Evolutionary conservation across 2,797 vertebrate species (phyloP).

Genomic region (Paedocypris micromegethes): DNA sequence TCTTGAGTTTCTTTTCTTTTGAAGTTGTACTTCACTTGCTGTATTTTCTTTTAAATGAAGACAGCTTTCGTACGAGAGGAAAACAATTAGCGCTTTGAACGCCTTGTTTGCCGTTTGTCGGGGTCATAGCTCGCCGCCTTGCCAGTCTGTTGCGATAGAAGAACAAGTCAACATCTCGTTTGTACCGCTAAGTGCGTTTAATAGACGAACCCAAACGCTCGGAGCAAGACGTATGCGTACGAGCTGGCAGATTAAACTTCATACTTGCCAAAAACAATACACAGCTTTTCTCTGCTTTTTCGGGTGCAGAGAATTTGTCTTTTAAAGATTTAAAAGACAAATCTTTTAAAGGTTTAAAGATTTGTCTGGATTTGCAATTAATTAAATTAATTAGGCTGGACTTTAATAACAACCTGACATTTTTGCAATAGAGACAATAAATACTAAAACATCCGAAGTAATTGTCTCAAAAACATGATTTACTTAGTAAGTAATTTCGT

Average conservation of each 20-base stretch:
- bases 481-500: no score
- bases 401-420: no score
- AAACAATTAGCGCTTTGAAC: slow-evolving; percentile 56
- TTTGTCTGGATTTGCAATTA: no score
- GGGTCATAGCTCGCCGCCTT: slow-evolving; percentile 53
- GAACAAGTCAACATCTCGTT: slow-evolving; percentile 51
- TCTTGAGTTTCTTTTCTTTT: slow-evolving; percentile 50
- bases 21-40: slow-evolving; percentile 49
- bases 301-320: no score
- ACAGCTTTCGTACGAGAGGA: slow-evolving; percentile 56
- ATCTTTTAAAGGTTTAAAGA: no score
- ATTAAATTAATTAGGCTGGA: no score
- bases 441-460: no score
- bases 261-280: slow-evolving; percentile 20
- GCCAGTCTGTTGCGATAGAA: slow-evolving; percentile 54
- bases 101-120: slow-evolving; percentile 49
- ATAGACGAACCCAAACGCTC: slow-evolving; percentile 40
- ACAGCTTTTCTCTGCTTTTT: slow-evolving; percentile 1
- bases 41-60: slow-evolving; percentile 48
- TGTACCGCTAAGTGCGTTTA: slow-evolving; percentile 50
- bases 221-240: slow-evolving; percentile 24
- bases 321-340: no score
- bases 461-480: no score
- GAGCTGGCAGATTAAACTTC: slow-evolving; percentile 46
- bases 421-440: no score